phyloP scores from a whole-genome alignment of 2,113 vertebrate species.

The Clarias batrachus region DNA sequence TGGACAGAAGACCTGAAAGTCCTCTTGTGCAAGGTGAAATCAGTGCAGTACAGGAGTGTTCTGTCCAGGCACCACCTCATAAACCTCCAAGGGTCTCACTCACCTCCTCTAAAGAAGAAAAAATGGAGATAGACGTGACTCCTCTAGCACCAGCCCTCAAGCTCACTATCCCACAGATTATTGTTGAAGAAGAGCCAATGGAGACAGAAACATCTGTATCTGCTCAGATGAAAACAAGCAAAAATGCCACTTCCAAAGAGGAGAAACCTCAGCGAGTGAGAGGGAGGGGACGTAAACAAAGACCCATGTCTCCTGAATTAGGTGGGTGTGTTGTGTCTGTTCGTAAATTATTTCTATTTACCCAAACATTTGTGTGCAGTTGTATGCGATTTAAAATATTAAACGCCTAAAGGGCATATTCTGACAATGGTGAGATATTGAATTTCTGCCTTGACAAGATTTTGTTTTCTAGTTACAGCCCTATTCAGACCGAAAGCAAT shows the following conservation, averaged over 20 bases:
- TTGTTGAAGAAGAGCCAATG: slow-evolving; percentile 74
- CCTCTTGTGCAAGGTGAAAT: slow-evolving; percentile 68
- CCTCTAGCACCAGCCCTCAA: slow-evolving; percentile 46
- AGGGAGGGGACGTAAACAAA: slow-evolving; percentile 81
- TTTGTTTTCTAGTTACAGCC: not conserved
- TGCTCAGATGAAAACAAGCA: slow-evolving; percentile 65
- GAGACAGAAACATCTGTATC: slow-evolving; percentile 61
- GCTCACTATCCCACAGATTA: slow-evolving; percentile 69
- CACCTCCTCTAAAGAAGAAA: slow-evolving; percentile 64
- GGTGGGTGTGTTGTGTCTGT: slow-evolving; percentile 71
- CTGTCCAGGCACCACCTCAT: slow-evolving; percentile 49
- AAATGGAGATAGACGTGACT: slow-evolving; percentile 60
- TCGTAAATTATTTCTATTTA: not conserved
- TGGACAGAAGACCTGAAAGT: slow-evolving; percentile 73
- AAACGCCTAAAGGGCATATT: not conserved
- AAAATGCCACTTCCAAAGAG: slow-evolving; percentile 70
- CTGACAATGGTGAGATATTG: not conserved
- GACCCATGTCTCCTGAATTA: slow-evolving; percentile 87
- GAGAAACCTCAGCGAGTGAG: slow-evolving; percentile 76
- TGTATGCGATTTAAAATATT: not conserved
- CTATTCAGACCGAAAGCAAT: not conserved
- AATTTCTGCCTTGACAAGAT: not conserved
- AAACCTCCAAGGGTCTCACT: slow-evolving; percentile 59
- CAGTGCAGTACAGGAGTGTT: slow-evolving; percentile 56
- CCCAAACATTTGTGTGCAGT: not conserved